Base-by-base conservation (phyloP, 1,140 invertebrate species). In the Zophobas morio region DNA sequence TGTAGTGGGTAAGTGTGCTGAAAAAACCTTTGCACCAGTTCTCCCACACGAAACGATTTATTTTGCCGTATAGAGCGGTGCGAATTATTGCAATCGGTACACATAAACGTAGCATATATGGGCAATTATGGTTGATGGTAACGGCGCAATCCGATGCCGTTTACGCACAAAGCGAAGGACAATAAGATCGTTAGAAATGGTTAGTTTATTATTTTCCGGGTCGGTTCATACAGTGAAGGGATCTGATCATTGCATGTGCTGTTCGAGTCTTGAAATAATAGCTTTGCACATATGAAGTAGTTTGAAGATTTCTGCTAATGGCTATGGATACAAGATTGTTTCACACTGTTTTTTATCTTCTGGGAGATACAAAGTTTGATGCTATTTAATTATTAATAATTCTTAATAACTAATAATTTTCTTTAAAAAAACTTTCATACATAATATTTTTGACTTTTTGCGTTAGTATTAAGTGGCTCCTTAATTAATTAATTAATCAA, bases 1-100 rank as follows among this genome's bases (percentile, higher is more conserved):
- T 66, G 37, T 34, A 5, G 60, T 66, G 54, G 54, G 54, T 34
- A 57, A 51, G 54, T 57, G 54, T 57, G 60, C 42, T 66, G 60
- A 66, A 66, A 66, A 66, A 66, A 4, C 49, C 39, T 42, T 36
- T 39, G 60, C 37, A 66, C 60, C 42, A 6, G 60, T 66, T 66
- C 60, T 66, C 60, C 60, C 60, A 66, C 60, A 36, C 60, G 42
- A 3, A 20, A 51, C 2, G 49, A 51, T 20, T 51, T 51, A 51
- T 51, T 51, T 5, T 51, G 49, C 49, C 49, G 20, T 57, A 57
- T 35, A 57, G 8, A 57, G 54, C 20, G 37, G 60, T 20, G 57
- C 36, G n/a, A 63, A 63, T 63, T 39, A 63, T 40, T 63, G 37
- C 37, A 40, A 51, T 51, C 49, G 49, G n/a, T 20, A 20, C 49